A percentile compares a stretch with the other conserved stretches of the same genome.
phyloP scores from a whole-genome alignment of 2,797 vertebrate species.

The Semotilus atromaculatus region DNA sequence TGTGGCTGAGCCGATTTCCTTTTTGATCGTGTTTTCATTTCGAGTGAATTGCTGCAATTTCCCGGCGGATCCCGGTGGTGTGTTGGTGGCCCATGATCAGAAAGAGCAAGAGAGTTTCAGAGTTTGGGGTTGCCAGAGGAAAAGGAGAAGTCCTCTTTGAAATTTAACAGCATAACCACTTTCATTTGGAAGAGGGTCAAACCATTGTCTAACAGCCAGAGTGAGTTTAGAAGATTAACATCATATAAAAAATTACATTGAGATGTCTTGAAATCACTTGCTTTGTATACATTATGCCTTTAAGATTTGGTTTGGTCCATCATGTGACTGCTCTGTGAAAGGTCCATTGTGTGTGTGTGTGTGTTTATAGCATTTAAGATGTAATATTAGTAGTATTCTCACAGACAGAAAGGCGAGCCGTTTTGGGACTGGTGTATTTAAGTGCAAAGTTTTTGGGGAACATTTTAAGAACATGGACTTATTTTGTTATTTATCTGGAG shows the following conservation, averaged over 20 bases:
- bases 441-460: not conserved
- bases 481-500: not conserved
- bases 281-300: not conserved
- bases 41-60: constrained; percentile 52
- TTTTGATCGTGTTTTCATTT: constrained; percentile 49
- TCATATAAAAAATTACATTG: not conserved
- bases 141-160: constrained; percentile 44
- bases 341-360: not conserved
- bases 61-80: constrained; percentile 36
- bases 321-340: not conserved
- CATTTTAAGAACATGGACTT: not conserved
- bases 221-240: not conserved
- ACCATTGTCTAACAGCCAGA: constrained; percentile 26
- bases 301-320: not conserved
- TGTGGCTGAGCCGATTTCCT: not conserved
- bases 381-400: not conserved
- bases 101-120: constrained; percentile 4
- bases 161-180: constrained; percentile 30
- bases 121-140: constrained; percentile 32
- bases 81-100: constrained; percentile 32
- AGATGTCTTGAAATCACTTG: constrained; percentile 8
- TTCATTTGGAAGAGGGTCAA: constrained; percentile 33
- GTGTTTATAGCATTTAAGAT: too few species aligned
- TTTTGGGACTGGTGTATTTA: not conserved
- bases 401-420: not conserved